A percentile compares a stretch with the other conserved stretches of the same genome.
phyloP scores from a whole-genome alignment of 2,797 vertebrate genomes.

The Columba guinea region DNA sequence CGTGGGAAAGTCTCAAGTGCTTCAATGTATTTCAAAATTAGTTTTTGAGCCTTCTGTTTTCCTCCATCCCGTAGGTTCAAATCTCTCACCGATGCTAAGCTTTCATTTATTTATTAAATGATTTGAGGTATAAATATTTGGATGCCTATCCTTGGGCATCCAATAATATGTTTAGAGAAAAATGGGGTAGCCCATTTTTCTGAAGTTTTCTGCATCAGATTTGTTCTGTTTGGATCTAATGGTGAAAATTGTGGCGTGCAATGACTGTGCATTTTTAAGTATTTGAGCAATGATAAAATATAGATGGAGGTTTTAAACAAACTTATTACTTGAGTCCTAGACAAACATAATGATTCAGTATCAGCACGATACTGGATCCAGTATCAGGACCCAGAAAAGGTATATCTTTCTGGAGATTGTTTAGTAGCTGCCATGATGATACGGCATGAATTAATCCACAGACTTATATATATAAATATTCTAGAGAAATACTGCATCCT shows the following conservation, averaged over 20 bases:
- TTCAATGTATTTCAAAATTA: not conserved
- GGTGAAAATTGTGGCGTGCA: not conserved
- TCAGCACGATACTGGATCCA: not conserved
- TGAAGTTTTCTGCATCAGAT: not conserved
- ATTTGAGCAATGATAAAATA: not conserved
- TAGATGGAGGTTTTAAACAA: not conserved
- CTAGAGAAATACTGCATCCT: not conserved
- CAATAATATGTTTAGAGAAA: not conserved
- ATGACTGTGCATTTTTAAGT: accelerated
- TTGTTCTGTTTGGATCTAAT: not conserved
- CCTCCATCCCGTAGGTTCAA: not conserved
- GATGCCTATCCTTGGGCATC: not conserved
- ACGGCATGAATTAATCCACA: not conserved
- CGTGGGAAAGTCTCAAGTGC: not conserved
- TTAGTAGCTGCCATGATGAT: not conserved
- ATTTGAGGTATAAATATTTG: not conserved
- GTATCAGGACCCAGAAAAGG: not conserved
- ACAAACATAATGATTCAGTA: not conserved
- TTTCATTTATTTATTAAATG: not conserved
- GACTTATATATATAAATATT: not conserved
- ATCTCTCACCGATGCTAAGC: not conserved
- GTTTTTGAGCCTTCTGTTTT: not conserved
- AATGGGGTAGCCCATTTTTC: not conserved
- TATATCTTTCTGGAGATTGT: not conserved
- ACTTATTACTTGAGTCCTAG: not conserved